Evolutionary conservation across 37 sponge, comb jelly and placozoan species (phyloP), one percentile per base, ranked within the genome.

Genomic region (Theonella swinhoei): DNA sequence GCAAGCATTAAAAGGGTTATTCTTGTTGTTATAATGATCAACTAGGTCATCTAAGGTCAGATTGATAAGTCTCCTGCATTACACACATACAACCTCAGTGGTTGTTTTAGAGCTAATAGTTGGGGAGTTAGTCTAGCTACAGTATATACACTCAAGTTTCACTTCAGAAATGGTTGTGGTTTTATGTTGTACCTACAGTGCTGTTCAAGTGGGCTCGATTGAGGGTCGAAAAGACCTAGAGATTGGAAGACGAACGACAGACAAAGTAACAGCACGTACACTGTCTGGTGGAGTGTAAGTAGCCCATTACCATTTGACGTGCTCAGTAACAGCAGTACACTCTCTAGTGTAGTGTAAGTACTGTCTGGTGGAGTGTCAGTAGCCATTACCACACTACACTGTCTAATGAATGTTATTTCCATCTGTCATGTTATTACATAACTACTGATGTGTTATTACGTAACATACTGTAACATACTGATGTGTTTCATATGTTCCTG

Each of bases 181-280:
- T 62, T 58, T 25, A 4, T 5, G 14, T 30, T 23, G 8, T 39
- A 3, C 30, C 0, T 3, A 35, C 26, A 84, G 77, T 39, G 64
- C 83, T 1, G 33, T 81, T 23, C 95, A 92, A 80, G 76, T 74
- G 63, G 96, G 98, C 23, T 87, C 88, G 42, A 83, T 98, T 29
- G 99, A 98, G 62, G 94, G 96, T 2, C 64, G 89, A 26, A 60
- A 87, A 32, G 96, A 98, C 78, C 81, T 98, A 24, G 64, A 92
- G 41, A 80, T 85, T 25, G 98, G 98, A n/a, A 72, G 98, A 24
- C 78, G 91, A n/a, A 79, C 42, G 19, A 80, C 82, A 0, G 96
- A 98, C 68, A 88, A 62, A 37, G 89, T 96, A 29, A 94, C 97
- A 30, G 94, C 97, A 28, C 83, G 91, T 69, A 84, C 82, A 33